Base-by-base conservation (phyloP, 2,888 invertebrate genomes). In the Calephelis perditalis region DNA sequence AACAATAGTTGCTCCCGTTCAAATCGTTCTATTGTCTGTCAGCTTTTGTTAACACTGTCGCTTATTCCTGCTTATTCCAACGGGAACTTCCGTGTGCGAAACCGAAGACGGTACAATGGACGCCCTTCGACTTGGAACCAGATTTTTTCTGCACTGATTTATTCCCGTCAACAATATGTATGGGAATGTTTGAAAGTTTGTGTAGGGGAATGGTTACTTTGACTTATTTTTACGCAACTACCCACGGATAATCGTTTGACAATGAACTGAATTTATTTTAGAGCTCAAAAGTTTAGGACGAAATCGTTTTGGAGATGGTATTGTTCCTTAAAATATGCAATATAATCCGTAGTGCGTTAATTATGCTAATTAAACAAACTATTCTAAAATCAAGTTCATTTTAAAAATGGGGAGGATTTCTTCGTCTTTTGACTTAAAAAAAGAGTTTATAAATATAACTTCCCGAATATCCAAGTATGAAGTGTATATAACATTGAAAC, bases 1-100 rank as follows among this genome's bases (percentile, higher is more conserved):
- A 67, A 83, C 83, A 83, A 85, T 75, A 62, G 67, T 60, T 81
- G 84, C 80, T 85, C 86, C 82, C 78, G 77, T 84, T 86, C 73
- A 73, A 71, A 73, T 71, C 69, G 69, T 70, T 77, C 84, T 69
- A 82, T 85, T 85, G 84, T 84, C 81, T 77, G 70, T 71, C 66
- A 78, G 65, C 70, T 62, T 82, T 87, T 86, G 86, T 86, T 82
- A 72, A 74, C 85, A 67, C 72, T 74, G 79, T 78, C 69, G 71
- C 74, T 78, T 81, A 81, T 79, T 77, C 57, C 77, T 73, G 74
- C 49, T 35, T 57, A 57, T 57, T 44, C 57, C 57, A 45, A 57
- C 36, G 77, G 80, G 80, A 76, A 86, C 86, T 87, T 87, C 87
- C 87, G 87, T 82, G 81, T 86, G 87, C 87, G 83, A 87, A 86